Percentiles rank a stretch among this genome's conserved stretches.
phyloP scores from a whole-genome alignment of 2,888 invertebrate species.

The Rapana venosa region DNA sequence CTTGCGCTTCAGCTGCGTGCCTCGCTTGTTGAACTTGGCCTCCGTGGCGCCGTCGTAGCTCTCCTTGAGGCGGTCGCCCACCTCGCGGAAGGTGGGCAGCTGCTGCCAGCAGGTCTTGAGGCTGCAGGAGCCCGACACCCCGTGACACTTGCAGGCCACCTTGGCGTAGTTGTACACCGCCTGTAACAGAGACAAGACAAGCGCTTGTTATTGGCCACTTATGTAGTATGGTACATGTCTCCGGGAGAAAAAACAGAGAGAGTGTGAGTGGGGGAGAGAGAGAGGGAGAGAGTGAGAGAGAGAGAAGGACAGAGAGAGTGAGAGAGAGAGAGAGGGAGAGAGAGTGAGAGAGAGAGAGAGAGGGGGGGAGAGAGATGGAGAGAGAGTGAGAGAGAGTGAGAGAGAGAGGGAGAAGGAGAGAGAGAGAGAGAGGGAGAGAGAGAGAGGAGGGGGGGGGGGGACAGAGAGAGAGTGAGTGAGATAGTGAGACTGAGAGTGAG shows the following conservation, averaged over 20 bases:
- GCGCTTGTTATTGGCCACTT: too few relatives aligned
- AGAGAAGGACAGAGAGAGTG: too few relatives aligned
- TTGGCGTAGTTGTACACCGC: constrained; percentile 94
- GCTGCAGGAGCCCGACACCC: constrained; percentile 96
- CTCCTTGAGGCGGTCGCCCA: constrained; percentile 92
- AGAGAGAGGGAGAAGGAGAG: not conserved
- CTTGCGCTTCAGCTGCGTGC: constrained; percentile 78
- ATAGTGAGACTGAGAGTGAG: too few relatives aligned
- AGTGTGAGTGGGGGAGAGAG: too few relatives aligned
- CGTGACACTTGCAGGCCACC: constrained; percentile 97
- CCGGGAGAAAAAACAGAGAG: too few relatives aligned
- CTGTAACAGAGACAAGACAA: constrained; percentile 81
- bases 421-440: too few relatives aligned
- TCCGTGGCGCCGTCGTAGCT: constrained; percentile 96
- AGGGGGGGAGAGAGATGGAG: not conserved
- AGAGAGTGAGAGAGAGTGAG: not conserved
- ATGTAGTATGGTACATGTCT: too few relatives aligned
- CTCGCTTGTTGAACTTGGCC: constrained; percentile 91
- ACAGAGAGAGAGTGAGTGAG: too few relatives aligned
- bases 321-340: not conserved
- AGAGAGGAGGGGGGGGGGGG: too few relatives aligned
- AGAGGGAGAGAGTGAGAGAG: too few relatives aligned
- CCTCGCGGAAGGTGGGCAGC: constrained; percentile 92
- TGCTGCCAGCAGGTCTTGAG: constrained; percentile 98
- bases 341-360: not conserved